Conservation (phyloP, 2,113 vertebrate genomes). For the Cricetomys ansorgei region DNA sequence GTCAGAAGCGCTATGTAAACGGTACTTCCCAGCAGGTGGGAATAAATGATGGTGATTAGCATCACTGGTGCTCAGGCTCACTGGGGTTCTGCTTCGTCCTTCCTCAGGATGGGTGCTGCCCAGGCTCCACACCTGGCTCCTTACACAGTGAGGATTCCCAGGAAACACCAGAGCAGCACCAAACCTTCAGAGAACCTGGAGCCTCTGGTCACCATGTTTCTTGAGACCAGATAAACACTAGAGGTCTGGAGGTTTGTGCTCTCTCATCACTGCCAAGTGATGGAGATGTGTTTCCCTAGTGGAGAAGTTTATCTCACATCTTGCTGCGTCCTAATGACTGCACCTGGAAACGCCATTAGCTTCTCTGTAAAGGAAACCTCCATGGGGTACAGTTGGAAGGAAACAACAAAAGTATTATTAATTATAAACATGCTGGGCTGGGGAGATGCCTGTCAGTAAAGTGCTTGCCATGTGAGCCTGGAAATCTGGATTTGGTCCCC, state of each 20-base stretch:
- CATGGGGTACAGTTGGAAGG: background rate
- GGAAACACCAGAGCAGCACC: background rate
- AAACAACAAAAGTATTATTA: background rate
- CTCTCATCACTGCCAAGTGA: constrained; percentile 38
- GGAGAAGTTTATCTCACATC: background rate
- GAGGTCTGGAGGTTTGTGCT: background rate
- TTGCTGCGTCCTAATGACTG: background rate
- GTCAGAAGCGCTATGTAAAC: background rate
- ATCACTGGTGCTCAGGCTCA: background rate
- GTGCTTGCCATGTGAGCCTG: background rate
- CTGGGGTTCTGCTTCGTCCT: background rate
- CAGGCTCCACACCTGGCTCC: background rate
- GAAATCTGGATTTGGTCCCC: background rate
- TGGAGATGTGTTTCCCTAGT: background rate
- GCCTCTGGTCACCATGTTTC: background rate
- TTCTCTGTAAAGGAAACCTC: constrained; percentile 36
- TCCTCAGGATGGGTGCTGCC: background rate
- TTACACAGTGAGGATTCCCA: background rate
- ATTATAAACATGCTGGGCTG: background rate
- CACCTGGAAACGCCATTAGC: background rate
- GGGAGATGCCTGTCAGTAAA: background rate
- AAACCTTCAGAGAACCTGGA: background rate
- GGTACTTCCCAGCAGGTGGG: rapidly evolving
- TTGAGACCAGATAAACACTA: constrained; percentile 46
- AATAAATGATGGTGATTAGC: background rate